A percentile compares a stretch with the other conserved stretches of the same genome.
phyloP scores from a whole-genome alignment of 1,140 invertebrate species.

The Bombus haemorrhoidalis region DNA sequence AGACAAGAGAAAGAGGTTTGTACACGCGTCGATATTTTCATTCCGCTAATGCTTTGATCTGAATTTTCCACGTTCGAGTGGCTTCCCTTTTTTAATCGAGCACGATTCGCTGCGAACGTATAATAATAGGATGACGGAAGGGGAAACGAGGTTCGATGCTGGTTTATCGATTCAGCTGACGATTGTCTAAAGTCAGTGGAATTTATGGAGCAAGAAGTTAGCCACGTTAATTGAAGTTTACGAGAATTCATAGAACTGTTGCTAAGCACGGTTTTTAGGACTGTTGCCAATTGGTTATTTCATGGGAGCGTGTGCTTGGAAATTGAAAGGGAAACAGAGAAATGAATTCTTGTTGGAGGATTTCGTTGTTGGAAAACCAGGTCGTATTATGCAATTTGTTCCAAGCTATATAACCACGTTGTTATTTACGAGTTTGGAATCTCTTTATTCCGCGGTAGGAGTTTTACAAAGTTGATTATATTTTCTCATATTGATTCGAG shows the following conservation, averaged over 20 bases:
- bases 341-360: neutral
- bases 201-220: neutral
- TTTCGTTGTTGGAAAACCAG: too few relatives aligned
- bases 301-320: neutral
- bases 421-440: too few relatives aligned
- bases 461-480: too few relatives aligned
- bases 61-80: slow-evolving; percentile 26
- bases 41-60: slow-evolving; percentile 31
- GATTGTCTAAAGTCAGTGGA: neutral
- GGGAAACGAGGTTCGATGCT: neutral
- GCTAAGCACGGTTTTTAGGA: neutral
- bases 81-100: slow-evolving; percentile 6
- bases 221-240: neutral
- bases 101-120: slow-evolving; percentile 6
- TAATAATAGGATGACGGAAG: slow-evolving; percentile 1
- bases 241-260: neutral
- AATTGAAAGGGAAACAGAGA: neutral
- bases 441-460: too few relatives aligned
- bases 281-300: neutral
- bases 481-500: too few relatives aligned
- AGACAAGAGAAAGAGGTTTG: neutral
- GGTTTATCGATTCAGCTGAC: slow-evolving; percentile 4
- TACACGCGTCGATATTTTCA: slow-evolving; percentile 20
- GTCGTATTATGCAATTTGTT: too few relatives aligned
- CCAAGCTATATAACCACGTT: too few relatives aligned